Evolutionary conservation across 2,888 invertebrate genomes (phyloP).

Genomic region (Hypomecis punctinalis): DNA sequence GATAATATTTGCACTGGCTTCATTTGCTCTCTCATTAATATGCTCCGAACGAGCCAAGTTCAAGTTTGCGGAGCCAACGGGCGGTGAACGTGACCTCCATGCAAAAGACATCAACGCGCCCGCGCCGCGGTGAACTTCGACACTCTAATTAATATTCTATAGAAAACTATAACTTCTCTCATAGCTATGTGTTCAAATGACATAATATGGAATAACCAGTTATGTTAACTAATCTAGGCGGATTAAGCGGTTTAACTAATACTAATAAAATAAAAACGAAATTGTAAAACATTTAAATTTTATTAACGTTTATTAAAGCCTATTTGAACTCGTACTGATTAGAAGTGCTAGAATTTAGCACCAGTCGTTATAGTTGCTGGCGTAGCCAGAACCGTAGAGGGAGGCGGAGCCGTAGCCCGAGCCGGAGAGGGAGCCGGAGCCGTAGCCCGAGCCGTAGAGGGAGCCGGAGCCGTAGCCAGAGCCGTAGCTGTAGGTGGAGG

Average conservation of each 20-base stretch:
- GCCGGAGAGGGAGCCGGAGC: conserved; percentile 12
- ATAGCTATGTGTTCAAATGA: not conserved
- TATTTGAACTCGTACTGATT: conserved; percentile 28
- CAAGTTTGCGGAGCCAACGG: not conserved
- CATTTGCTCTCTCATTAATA: conserved; percentile 23
- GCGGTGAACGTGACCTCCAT: conserved; percentile 15
- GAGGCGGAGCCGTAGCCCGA: conserved; percentile 27
- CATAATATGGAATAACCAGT: conserved; percentile 6
- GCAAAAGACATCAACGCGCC: conserved; percentile 21
- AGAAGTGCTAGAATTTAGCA: conserved; percentile 35
- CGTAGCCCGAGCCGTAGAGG: conserved; percentile 34
- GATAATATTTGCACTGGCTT: conserved; percentile 26
- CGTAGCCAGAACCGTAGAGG: conserved; percentile 34
- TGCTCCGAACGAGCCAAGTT: conserved; percentile 5
- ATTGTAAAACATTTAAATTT: conserved; percentile 5
- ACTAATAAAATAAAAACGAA: not conserved
- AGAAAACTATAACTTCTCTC: not conserved
- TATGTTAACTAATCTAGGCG: not conserved
- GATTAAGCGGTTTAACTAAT: not conserved
- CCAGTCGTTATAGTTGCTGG: conserved; percentile 41
- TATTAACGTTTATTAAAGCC: conserved; percentile 27
- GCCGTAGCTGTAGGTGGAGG: conserved; percentile 3
- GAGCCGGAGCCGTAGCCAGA: conserved; percentile 27
- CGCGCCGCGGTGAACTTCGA: not conserved
- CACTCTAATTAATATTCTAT: conserved; percentile 5